These are phyloP conservation scores for Nibea coibor DNA, from an alignment of 2,113 vertebrate genomes.

Conservation along the genomic window DNA sequence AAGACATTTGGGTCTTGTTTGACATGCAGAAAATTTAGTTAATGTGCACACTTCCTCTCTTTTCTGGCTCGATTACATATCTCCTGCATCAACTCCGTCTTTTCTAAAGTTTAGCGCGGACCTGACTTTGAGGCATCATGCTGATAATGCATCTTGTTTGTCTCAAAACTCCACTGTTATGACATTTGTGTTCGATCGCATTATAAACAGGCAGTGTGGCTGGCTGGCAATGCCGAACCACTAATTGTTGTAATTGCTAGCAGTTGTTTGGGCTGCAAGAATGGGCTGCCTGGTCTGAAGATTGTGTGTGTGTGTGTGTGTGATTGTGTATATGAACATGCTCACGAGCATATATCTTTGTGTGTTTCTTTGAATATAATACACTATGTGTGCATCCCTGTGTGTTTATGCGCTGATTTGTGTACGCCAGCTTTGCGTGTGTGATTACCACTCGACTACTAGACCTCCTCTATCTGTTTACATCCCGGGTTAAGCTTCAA, in stretches of 20 bases:
- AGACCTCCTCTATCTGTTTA: constrained; percentile 96
- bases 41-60: neutral
- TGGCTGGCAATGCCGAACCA: constrained; percentile 94
- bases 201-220: constrained; percentile 95
- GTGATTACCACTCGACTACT: constrained; percentile 81
- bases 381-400: constrained; percentile 71
- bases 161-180: constrained; percentile 97
- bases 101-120: neutral
- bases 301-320: constrained; percentile 6
- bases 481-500: constrained; percentile 92
- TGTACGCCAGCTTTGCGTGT: neutral
- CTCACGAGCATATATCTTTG: neutral
- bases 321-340: neutral
- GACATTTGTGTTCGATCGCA: constrained; percentile 97
- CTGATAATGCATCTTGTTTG: constrained; percentile 95
- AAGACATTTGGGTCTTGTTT: neutral
- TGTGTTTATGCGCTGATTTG: neutral
- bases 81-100: neutral
- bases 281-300: constrained; percentile 81
- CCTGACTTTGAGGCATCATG: constrained; percentile 26
- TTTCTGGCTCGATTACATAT: neutral
- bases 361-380: constrained; percentile 76
- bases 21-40: neutral
- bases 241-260: constrained; percentile 98
- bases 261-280: constrained; percentile 93